Conservation (phyloP, 2,888 invertebrate species). For the Alcis repandata region DNA sequence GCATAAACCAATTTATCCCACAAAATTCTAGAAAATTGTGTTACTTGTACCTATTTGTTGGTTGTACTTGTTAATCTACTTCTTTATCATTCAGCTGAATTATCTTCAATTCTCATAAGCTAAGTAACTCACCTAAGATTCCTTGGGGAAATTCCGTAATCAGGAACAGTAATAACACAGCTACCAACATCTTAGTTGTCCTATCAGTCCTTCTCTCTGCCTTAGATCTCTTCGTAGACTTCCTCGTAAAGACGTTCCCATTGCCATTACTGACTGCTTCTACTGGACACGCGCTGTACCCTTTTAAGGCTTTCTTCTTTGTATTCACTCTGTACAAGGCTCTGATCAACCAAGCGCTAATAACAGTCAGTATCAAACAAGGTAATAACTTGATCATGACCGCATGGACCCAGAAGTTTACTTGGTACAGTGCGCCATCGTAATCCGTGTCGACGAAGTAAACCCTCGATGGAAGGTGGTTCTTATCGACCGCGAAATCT, state of each 20-base stretch:
- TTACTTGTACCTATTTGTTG: too few species aligned
- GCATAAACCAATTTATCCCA: too few species aligned
- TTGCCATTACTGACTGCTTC: constrained; percentile 70
- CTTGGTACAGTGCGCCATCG: constrained; percentile 87
- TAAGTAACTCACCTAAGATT: constrained; percentile 84
- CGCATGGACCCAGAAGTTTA: constrained; percentile 94
- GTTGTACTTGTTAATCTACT: too few species aligned
- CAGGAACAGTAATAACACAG: constrained; percentile 94
- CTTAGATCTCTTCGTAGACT: constrained; percentile 76
- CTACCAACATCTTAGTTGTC: constrained; percentile 96
- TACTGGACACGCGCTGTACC: constrained; percentile 77
- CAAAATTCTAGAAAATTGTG: too few species aligned
- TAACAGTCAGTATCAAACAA: constrained; percentile 91
- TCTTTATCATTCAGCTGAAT: too few species aligned
- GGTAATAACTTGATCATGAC: constrained; percentile 93
- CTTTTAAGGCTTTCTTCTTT: constrained; percentile 88
- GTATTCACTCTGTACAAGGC: constrained; percentile 90
- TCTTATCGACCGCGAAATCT: constrained; percentile 70
- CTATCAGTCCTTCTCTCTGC: constrained; percentile 88
- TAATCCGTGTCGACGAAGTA: constrained; percentile 86
- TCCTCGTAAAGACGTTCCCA: constrained; percentile 75
- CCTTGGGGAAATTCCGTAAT: constrained; percentile 96
- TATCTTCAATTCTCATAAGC: neutral
- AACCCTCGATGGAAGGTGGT: constrained; percentile 69
- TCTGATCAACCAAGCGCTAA: constrained; percentile 90